Conservation (phyloP, 2,797 vertebrate species). For the Antrozous pallidus region DNA sequence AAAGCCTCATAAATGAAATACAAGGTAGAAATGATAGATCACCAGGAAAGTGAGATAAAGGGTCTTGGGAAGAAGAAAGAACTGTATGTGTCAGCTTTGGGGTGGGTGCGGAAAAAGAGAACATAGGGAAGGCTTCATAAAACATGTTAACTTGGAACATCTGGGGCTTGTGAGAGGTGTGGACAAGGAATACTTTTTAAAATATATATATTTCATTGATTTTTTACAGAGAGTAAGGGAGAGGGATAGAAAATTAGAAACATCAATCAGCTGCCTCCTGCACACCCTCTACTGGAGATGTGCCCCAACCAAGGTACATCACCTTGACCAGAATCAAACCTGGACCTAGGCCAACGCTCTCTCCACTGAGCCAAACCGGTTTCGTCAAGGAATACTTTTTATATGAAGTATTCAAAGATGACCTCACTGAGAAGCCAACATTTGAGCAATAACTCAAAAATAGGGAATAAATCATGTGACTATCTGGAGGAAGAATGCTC, state of each 20-base stretch:
- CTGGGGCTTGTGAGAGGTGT: not conserved
- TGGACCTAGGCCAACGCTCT: too few species aligned
- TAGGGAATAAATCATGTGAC: not conserved
- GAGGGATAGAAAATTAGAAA: too few species aligned
- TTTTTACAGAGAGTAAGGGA: too few species aligned
- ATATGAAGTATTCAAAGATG: not conserved
- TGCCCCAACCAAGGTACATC: too few species aligned
- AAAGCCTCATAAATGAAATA: not conserved
- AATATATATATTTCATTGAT: too few species aligned
- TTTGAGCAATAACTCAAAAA: slow-evolving; percentile 5
- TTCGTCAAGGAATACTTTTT: not conserved
- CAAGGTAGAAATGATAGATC: not conserved
- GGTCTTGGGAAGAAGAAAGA: not conserved
- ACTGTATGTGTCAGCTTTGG: not conserved
- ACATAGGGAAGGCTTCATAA: not conserved
- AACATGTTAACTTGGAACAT: slow-evolving; percentile 12
- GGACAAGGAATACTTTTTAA: not conserved
- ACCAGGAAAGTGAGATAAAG: slow-evolving; percentile 39
- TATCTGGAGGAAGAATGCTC: not conserved
- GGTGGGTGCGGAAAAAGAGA: not conserved
- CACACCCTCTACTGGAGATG: too few species aligned
- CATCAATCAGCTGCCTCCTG: too few species aligned
- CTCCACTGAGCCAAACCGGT: too few species aligned
- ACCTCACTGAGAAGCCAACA: slow-evolving; percentile 5
- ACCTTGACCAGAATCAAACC: too few species aligned